Percentiles rank a stretch among this genome's conserved stretches.
Evolutionary conservation across 2,113 vertebrate genomes (phyloP).

Genomic region (Oryctolagus cuniculus): DNA sequence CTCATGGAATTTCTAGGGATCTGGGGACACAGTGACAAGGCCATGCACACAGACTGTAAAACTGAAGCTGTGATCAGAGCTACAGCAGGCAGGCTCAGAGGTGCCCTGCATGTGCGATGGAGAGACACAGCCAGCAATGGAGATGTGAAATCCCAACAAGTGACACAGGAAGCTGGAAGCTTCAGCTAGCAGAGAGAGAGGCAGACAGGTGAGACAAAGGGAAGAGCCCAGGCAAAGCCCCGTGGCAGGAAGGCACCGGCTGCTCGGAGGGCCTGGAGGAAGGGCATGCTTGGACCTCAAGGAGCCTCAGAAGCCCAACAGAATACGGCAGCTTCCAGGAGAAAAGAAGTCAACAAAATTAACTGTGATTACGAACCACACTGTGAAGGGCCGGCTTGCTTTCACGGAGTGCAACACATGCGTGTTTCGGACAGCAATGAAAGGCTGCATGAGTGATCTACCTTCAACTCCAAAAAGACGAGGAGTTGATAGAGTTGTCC

Average conservation of each 20-base stretch:
- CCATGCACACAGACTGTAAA: fast-evolving
- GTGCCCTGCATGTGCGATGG: fast-evolving
- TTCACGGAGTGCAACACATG: neutral
- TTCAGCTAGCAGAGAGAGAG: neutral
- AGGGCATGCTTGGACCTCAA: neutral
- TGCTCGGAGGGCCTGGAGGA: neutral
- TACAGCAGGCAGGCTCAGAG: too few relatives aligned
- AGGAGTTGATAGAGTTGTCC: fast-evolving
- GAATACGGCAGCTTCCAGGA: neutral
- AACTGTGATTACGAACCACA: neutral
- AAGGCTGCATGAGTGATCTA: neutral
- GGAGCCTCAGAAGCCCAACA: neutral
- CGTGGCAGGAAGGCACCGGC: neutral
- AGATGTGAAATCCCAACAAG: neutral
- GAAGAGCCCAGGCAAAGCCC: neutral
- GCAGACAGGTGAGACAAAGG: neutral
- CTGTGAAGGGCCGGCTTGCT: fast-evolving
- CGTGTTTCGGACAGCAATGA: neutral
- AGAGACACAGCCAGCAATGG: neutral
- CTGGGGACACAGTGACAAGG: neutral
- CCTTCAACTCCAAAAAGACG: neutral
- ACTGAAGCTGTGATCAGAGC: neutral
- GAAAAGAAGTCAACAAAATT: neutral
- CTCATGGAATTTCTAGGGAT: fast-evolving
- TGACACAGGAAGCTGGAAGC: neutral